Percentiles rank a stretch among this genome's conserved stretches.
phyloP scores from a whole-genome alignment of 2,888 invertebrate genomes.

The Athalia rosae region DNA sequence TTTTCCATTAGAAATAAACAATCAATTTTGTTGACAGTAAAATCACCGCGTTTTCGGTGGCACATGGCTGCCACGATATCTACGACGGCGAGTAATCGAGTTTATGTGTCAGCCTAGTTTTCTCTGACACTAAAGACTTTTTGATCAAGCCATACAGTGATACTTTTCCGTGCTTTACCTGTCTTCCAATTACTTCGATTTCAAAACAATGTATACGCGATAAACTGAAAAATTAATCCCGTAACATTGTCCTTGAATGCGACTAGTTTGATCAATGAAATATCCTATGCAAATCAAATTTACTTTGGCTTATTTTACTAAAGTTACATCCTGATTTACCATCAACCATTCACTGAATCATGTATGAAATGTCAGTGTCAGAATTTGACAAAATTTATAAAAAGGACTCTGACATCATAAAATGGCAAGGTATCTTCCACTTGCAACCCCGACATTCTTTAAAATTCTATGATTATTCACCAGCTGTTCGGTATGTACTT shows the following conservation, averaged over 20 bases:
- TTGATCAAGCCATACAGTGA: neutral
- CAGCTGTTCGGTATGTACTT: too few relatives aligned
- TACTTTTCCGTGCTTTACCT: neutral
- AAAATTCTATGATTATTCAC: too few relatives aligned
- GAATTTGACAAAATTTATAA: too few relatives aligned
- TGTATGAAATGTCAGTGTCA: too few relatives aligned
- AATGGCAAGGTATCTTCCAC: too few relatives aligned
- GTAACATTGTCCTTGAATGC: neutral
- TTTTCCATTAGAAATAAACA: conserved; percentile 54
- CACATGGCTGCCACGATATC: conserved; percentile 42
- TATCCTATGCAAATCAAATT: too few relatives aligned
- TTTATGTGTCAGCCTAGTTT: neutral
- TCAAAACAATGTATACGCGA: conserved; percentile 26
- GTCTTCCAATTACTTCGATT: neutral
- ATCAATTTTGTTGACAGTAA: conserved; percentile 51
- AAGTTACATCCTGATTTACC: too few relatives aligned
- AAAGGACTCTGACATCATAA: too few relatives aligned
- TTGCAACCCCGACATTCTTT: too few relatives aligned
- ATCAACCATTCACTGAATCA: too few relatives aligned
- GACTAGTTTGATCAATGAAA: neutral
- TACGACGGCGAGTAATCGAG: conserved; percentile 8
- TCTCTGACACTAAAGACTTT: neutral
- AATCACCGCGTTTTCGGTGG: conserved; percentile 51
- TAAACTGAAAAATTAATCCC: neutral
- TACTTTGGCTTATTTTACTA: too few relatives aligned